Conservation (phyloP, 2,797 vertebrate species). For the Ctenopoma multispine region DNA sequence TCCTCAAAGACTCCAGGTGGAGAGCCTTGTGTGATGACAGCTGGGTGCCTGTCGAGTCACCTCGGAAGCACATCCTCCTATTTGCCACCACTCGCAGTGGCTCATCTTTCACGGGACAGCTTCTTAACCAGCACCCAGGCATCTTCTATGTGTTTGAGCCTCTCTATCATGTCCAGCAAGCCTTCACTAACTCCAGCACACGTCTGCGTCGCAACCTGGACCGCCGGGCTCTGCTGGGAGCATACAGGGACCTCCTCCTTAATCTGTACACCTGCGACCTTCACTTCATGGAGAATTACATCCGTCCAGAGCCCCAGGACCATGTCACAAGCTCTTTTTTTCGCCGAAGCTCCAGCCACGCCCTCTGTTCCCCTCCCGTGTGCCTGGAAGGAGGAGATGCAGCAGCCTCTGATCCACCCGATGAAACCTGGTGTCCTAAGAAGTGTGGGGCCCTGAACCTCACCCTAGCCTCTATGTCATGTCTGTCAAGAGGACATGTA, state of each 20-base stretch:
- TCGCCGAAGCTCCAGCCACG: constrained; percentile 82
- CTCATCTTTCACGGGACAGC: constrained; percentile 88
- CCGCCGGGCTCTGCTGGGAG: constrained; percentile 82
- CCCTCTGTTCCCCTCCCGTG: constrained; percentile 85
- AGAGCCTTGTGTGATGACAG: constrained; percentile 76
- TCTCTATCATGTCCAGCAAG: constrained; percentile 86
- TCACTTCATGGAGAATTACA: constrained; percentile 85
- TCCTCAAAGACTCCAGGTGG: constrained; percentile 77
- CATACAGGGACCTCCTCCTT: constrained; percentile 85
- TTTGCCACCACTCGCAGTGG: constrained; percentile 88
- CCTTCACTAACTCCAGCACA: constrained; percentile 82
- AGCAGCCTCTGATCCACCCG: constrained; percentile 44
- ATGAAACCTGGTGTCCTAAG: constrained; percentile 84
- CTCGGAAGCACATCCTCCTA: constrained; percentile 84
- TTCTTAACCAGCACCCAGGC: constrained; percentile 87
- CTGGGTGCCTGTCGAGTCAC: constrained; percentile 53
- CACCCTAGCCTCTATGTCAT: constrained; percentile 78
- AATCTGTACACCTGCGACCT: constrained; percentile 87
- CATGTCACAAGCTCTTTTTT: constrained; percentile 83
- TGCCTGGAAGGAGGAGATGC: constrained; percentile 66
- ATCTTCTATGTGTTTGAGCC: constrained; percentile 89
- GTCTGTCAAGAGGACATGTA: constrained; percentile 74
- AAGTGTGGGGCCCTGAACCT: constrained; percentile 84
- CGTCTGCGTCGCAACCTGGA: constrained; percentile 76
- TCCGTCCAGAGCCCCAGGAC: constrained; percentile 82